These are phyloP conservation scores for Strongylocentrotus purpuratus DNA, from an alignment of 35 echinoderm and acorn worm species.

Conservation along the genomic window DNA sequence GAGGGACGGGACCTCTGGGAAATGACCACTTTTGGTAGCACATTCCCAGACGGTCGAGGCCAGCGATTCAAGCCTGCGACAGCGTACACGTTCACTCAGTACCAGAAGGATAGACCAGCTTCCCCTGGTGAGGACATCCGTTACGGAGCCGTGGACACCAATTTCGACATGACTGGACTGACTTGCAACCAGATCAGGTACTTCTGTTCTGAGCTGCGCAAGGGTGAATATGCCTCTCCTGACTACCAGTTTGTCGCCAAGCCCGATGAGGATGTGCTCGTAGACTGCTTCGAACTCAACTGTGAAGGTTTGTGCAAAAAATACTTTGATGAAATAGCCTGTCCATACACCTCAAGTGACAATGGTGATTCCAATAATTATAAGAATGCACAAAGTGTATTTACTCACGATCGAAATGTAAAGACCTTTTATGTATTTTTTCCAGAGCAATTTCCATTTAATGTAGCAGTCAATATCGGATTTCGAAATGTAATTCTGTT, in stretches of 20 bases:
- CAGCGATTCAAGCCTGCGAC: conserved; percentile 51
- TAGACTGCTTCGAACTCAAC: conserved; percentile 61
- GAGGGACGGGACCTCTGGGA: conserved; percentile 84
- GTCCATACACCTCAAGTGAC: not conserved
- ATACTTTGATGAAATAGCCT: not conserved
- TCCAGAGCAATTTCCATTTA: too few species aligned
- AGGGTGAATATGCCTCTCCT: conserved; percentile 68
- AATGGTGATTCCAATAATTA: not conserved
- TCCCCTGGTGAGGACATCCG: conserved; percentile 71
- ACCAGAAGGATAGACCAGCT: conserved; percentile 68
- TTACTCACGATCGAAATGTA: too few species aligned
- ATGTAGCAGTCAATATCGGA: too few species aligned
- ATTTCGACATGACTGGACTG: conserved; percentile 84
- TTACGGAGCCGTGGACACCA: conserved; percentile 74
- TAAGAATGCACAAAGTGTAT: too few species aligned
- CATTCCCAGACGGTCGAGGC: conserved; percentile 63
- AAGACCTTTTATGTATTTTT: too few species aligned
- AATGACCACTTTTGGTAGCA: conserved; percentile 71
- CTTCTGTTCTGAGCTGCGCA: conserved; percentile 83
- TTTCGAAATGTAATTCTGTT: too few species aligned
- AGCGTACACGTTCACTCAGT: conserved; percentile 54
- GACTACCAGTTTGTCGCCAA: conserved; percentile 68
- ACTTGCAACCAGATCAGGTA: conserved; percentile 79
- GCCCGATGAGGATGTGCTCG: conserved; percentile 61
- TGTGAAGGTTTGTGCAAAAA: conserved; percentile 70